Conservation (phyloP, 2,888 invertebrate species). For the Arge pagana region DNA sequence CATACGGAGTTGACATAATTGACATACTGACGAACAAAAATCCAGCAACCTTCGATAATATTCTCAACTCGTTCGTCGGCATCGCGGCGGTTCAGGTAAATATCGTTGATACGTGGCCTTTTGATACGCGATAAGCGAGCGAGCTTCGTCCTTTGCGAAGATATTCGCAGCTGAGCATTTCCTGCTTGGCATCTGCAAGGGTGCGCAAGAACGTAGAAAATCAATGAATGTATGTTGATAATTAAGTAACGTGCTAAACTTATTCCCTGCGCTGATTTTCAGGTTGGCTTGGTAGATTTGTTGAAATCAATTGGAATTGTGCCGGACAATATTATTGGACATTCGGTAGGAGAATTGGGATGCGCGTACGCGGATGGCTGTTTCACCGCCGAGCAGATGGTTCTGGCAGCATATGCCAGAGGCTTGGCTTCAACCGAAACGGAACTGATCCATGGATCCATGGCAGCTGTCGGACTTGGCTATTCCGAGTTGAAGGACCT, state of each 20-base stretch:
- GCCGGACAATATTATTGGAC: conserved; percentile 77
- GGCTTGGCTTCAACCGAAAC: conserved; percentile 77
- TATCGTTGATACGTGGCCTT: no score
- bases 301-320: conserved; percentile 65
- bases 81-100: conserved; percentile 68
- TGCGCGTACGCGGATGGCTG: conserved; percentile 92
- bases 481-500: conserved; percentile 65
- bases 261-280: conserved; percentile 32
- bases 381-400: conserved; percentile 83
- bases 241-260: background rate
- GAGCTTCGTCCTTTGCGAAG: no score
- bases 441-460: conserved; percentile 73
- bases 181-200: no score
- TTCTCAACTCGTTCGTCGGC: conserved; percentile 73
- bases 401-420: conserved; percentile 82
- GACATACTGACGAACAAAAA: conserved; percentile 69
- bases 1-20: conserved; percentile 68
- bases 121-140: no score
- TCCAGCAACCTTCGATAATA: conserved; percentile 67
- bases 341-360: conserved; percentile 78
- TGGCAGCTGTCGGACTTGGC: conserved; percentile 84
- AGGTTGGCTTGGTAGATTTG: conserved; percentile 70
- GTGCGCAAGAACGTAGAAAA: no score
- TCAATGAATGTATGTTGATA: no score
- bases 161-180: no score